Conservation (phyloP, 2,113 vertebrate species). For the Rhabdomys dilectus region DNA sequence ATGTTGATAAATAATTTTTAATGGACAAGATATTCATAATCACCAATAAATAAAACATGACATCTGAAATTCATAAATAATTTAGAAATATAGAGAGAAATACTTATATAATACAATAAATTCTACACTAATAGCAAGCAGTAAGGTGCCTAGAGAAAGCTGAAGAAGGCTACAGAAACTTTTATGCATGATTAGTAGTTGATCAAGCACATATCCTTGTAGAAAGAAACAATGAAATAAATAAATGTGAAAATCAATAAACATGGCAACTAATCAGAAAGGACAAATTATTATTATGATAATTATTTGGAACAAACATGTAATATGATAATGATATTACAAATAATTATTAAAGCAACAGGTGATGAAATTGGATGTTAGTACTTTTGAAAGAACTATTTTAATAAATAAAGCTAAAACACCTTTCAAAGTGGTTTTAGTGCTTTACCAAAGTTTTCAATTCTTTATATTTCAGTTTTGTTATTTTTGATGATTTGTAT, state of each 20-base stretch:
- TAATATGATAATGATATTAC: not conserved
- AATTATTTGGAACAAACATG: not conserved
- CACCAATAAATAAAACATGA: not conserved
- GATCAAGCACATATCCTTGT: not conserved
- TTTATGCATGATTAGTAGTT: not conserved
- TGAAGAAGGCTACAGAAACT: not conserved
- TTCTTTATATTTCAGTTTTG: not conserved
- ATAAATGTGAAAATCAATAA: not conserved
- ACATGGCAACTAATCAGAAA: not conserved
- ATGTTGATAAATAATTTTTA: not conserved
- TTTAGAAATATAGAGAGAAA: not conserved
- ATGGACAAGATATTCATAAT: not conserved
- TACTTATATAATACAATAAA: not conserved
- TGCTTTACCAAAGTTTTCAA: not conserved
- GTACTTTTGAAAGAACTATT: not conserved
- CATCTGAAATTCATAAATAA: not conserved
- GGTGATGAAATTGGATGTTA: not conserved
- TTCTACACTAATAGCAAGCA: not conserved
- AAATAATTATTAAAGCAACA: not conserved
- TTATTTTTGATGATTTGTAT: not conserved
- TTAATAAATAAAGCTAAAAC: not conserved
- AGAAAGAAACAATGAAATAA: not conserved
- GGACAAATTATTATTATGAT: not conserved
- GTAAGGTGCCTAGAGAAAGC: not conserved
- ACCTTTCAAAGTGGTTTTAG: not conserved